Percentiles rank a stretch among this genome's conserved stretches.
Conservation (phyloP, 1,140 invertebrate genomes). For the Oryctes rhinoceros region DNA sequence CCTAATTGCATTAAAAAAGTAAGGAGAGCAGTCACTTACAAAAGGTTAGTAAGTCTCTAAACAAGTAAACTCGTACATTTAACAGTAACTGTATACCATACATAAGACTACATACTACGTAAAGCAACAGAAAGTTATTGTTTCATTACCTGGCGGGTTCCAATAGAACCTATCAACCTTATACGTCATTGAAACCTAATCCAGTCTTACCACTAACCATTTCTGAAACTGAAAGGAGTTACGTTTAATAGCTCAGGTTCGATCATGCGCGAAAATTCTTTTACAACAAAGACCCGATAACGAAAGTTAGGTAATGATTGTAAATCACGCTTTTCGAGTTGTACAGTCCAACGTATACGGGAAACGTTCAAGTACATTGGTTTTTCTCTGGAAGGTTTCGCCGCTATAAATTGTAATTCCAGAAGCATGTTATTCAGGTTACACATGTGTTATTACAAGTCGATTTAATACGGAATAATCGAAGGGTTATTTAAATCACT, state of each 20-base stretch:
- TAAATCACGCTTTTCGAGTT: not conserved
- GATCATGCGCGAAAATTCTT: conserved; percentile 14
- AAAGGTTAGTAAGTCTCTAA: no score
- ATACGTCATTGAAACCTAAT: not conserved
- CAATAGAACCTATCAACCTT: no score
- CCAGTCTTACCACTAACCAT: not conserved
- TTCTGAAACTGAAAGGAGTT: not conserved
- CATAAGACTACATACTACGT: no score
- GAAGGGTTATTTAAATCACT: not conserved
- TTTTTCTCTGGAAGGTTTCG: not conserved
- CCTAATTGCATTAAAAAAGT: no score
- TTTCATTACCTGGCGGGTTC: no score
- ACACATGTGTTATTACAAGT: not conserved
- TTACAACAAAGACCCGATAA: not conserved
- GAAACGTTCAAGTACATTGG: not conserved
- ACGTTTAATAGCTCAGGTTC: not conserved
- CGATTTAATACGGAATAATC: not conserved
- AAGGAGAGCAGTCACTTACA: no score
- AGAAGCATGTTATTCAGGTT: not conserved
- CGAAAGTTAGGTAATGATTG: conserved; percentile 9
- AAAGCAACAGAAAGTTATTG: no score
- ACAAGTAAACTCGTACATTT: no score
- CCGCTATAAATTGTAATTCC: conserved; percentile 1
- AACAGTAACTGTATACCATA: no score
- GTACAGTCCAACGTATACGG: not conserved